Evolutionary conservation across 1,140 invertebrate species (phyloP).

Genomic region (Tenebrio molitor): DNA sequence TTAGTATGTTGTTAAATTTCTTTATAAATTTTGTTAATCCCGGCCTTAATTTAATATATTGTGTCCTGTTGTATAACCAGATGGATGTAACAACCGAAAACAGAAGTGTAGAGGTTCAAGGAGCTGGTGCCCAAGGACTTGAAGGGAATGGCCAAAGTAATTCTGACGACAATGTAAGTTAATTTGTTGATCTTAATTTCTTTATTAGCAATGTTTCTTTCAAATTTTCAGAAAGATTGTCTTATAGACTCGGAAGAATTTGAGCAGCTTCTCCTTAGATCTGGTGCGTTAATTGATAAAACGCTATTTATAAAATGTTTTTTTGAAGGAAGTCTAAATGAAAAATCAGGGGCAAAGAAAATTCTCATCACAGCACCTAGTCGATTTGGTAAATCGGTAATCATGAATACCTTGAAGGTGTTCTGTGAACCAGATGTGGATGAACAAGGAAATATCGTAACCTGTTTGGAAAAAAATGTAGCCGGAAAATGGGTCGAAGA

Average conservation of each 20-base stretch:
- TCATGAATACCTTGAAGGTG: slow-evolving; percentile 14
- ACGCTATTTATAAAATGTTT: slow-evolving; percentile 1
- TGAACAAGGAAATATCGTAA: slow-evolving; percentile 12
- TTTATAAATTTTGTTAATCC: slow-evolving; percentile 9
- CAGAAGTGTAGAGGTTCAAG: slow-evolving; percentile 16
- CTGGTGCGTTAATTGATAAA: background rate
- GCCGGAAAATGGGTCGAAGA: slow-evolving; percentile 17
- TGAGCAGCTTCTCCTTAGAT: background rate
- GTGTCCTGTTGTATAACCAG: slow-evolving; percentile 18
- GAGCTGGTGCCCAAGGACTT: background rate
- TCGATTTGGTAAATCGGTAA: slow-evolving; percentile 22
- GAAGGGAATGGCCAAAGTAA: slow-evolving; percentile 7
- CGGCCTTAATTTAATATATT: background rate
- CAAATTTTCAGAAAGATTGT: background rate
- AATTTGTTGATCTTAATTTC: background rate
- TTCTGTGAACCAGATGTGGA: slow-evolving; percentile 3
- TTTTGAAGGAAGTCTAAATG: background rate
- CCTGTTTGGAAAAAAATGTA: background rate
- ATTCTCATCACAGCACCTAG: slow-evolving; percentile 11
- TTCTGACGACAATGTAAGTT: slow-evolving; percentile 10
- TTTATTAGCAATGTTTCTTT: background rate
- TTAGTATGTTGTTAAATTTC: slow-evolving; percentile 8
- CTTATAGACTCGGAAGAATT: background rate
- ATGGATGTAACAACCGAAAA: slow-evolving; percentile 24
- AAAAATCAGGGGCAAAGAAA: background rate